Base-by-base conservation (phyloP, 1,140 invertebrate species). In the Linepithema humile region DNA sequence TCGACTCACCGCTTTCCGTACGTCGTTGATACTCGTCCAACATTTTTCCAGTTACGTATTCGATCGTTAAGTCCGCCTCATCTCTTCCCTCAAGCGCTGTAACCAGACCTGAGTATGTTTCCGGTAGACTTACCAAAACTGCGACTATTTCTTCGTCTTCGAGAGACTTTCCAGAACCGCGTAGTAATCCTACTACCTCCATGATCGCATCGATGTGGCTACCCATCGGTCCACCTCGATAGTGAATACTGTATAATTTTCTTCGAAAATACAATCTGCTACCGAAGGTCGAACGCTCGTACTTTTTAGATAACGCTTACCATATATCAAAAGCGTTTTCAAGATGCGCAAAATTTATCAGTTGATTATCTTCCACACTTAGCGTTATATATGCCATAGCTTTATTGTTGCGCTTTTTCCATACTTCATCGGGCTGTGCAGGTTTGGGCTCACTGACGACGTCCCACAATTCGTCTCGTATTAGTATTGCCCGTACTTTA, bases 111-210 rank as follows among this genome's bases (percentile, higher is more conserved):
- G 82, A 77, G 35, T 90, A 91, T 0, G 77, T 53, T 20, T 91
- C 90, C 20, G 85, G 85, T 1, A 91, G 40, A 65, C 85, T 90
- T 0, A 88, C 59, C 2, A 91, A 50, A 15, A 90, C 65, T 4
- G 88, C 86, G 12, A 91, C 88, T 2, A 86, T 29, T 67, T 89
- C 85, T 0, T 91, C 83, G 29, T 91, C 84, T 17, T 84, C 86
- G 0, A 91, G 64, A 1, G 82, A 62, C 23, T 88, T 87, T 0
- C 85, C 90, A 0, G 86, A 84, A 40, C 72, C 67, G 5, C 82
- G 78, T 7, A 90, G 73, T 4, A 88, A 55, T 9, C 74, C 88
- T 0, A 91, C 89, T 0, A 88, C 72, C 20, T 82, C 29, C 85
- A 90, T 88, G 2, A 89, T 89, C 6, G 55, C 20, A 15, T 87